These are phyloP conservation scores for Plecotus auritus DNA, from an alignment of 2,113 vertebrate species.

Conservation along the genomic window DNA sequence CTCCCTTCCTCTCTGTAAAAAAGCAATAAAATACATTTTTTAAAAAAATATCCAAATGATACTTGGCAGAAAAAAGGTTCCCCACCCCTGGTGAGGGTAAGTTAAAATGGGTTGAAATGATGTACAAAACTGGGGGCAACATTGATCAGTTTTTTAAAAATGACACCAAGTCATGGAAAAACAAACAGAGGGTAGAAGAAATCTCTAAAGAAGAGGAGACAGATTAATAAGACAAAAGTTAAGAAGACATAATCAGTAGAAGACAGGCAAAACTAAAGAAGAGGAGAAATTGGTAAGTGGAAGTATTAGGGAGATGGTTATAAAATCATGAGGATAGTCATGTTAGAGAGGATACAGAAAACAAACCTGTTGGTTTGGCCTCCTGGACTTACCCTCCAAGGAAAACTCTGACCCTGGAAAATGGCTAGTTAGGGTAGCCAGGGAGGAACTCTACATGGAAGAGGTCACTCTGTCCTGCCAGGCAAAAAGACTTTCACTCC, in stretches of 20 bases:
- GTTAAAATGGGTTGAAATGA: not conserved
- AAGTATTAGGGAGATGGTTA: not conserved
- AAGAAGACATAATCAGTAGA: constrained; percentile 28
- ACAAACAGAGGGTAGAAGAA: not conserved
- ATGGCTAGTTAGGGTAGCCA: not conserved
- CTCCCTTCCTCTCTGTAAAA: too few species aligned
- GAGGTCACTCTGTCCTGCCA: not conserved
- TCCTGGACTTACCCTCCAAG: not conserved
- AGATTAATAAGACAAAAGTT: not conserved
- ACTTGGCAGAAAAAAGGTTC: too few species aligned
- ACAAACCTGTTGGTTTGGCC: not conserved
- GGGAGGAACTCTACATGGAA: not conserved
- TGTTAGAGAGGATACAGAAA: not conserved
- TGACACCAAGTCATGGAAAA: constrained; percentile 14
- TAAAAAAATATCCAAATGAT: too few species aligned
- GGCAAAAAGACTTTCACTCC: not conserved
- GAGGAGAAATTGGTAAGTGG: not conserved
- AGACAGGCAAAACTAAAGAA: not conserved
- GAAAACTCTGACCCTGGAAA: constrained; percentile 14
- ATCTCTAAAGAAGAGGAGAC: not conserved
- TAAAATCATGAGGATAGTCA: not conserved
- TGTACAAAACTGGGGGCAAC: not conserved
- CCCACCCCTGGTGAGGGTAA: not conserved
- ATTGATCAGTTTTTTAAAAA: not conserved
- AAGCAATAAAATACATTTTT: too few species aligned